phyloP scores from a whole-genome alignment of 2,888 invertebrate species.

The Drosophila barbarae region DNA sequence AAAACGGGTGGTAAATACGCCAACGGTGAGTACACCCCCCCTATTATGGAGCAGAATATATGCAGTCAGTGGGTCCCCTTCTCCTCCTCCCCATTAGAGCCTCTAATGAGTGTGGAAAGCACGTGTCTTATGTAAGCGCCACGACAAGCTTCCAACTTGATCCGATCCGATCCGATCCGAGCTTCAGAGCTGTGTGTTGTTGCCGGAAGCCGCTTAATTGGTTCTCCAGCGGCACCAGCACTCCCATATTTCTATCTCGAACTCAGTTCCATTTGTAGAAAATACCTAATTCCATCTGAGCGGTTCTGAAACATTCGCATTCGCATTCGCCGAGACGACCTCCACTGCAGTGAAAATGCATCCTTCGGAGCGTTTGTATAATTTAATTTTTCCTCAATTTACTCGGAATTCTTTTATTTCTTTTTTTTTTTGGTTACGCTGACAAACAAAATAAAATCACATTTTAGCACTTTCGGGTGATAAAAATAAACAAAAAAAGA shows the following conservation, averaged over 20 bases:
- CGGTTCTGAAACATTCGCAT: conserved; percentile 1
- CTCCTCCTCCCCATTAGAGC: not conserved
- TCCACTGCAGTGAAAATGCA: conserved; percentile 50
- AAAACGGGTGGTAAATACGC: conserved; percentile 78
- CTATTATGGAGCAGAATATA: not conserved
- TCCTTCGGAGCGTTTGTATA: conserved; percentile 29
- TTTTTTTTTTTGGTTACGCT: conserved; percentile 37
- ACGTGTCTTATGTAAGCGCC: conserved; percentile 65
- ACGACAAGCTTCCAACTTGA: conserved; percentile 36
- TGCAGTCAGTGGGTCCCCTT: not conserved
- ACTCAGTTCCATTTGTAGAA: conserved; percentile 33
- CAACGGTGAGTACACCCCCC: conserved; percentile 64
- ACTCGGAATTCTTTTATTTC: conserved; percentile 18
- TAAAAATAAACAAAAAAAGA: conserved; percentile 63
- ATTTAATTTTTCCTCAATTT: conserved; percentile 33
- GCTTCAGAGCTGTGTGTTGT: conserved; percentile 5
- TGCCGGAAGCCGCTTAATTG: conserved; percentile 45
- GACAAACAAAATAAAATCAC: conserved; percentile 43
- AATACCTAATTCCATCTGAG: conserved; percentile 14
- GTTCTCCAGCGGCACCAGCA: conserved; percentile 29
- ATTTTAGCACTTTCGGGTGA: conserved; percentile 67
- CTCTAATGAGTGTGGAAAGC: conserved; percentile 28
- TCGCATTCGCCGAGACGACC: conserved; percentile 43
- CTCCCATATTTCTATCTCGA: conserved; percentile 33
- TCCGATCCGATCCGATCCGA: conserved; percentile 49